Evolutionary conservation across 2,797 vertebrate species (phyloP).

Genomic region (Gila robusta): DNA sequence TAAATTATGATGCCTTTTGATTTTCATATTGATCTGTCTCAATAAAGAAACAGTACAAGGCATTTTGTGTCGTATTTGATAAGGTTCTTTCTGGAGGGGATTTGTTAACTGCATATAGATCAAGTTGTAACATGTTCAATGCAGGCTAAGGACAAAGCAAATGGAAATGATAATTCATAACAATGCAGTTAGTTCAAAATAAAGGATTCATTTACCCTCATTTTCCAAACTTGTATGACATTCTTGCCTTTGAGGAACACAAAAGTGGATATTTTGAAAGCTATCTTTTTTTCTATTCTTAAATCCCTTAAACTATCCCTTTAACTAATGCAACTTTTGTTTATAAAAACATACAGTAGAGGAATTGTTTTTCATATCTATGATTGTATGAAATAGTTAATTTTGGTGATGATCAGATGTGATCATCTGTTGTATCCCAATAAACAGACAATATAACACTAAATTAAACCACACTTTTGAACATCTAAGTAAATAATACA

Average conservation of each 20-base stretch:
- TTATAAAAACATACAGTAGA: background rate
- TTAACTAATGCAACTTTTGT: background rate
- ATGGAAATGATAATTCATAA: background rate
- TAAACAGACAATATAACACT: background rate
- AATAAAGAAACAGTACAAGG: background rate
- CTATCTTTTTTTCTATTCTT: background rate
- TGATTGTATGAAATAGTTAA: background rate
- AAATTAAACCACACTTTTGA: too few relatives aligned
- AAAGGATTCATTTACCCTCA: background rate
- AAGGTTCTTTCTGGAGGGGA: background rate
- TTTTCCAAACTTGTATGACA: background rate
- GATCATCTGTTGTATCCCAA: background rate
- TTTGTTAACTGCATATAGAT: background rate
- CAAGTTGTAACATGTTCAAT: slow-evolving; percentile 3
- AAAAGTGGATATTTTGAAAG: background rate
- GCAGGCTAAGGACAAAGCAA: background rate
- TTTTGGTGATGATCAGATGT: background rate
- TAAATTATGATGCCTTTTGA: slow-evolving; percentile 18
- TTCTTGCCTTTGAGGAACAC: background rate
- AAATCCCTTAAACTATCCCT: background rate
- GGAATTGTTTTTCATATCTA: background rate
- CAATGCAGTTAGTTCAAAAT: background rate
- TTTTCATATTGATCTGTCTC: slow-evolving; percentile 42
- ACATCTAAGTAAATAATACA: too few relatives aligned
- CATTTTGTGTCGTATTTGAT: background rate